Evolutionary conservation across 2,113 vertebrate genomes (phyloP).

Genomic region (Nibea albiflora): DNA sequence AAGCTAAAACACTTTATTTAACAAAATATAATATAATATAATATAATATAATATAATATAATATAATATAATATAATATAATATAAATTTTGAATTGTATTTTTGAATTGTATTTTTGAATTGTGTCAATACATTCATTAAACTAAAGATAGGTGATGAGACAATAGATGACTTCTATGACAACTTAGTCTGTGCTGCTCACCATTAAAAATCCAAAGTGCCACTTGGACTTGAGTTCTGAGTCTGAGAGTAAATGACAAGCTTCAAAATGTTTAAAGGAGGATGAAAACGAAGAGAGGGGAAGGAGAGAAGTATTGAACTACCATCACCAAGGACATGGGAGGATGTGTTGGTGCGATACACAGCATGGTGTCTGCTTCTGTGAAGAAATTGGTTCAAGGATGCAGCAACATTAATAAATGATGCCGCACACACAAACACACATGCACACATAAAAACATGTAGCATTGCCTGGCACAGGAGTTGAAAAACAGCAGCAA

Average conservation of each 20-base stretch:
- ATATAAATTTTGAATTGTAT: too few relatives aligned
- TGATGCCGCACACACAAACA: constrained; percentile 46
- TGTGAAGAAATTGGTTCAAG: constrained; percentile 67
- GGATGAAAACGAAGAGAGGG: background rate
- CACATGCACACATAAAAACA: constrained; percentile 27
- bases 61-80: too few relatives aligned
- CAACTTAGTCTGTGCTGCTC: background rate
- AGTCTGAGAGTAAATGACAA: constrained; percentile 9
- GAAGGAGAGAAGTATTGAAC: constrained; percentile 45
- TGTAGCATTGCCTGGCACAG: constrained; percentile 5
- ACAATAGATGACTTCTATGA: background rate
- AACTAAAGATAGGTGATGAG: background rate
- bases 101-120: too few relatives aligned
- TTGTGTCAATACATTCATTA: background rate
- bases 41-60: too few relatives aligned
- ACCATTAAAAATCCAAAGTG: background rate
- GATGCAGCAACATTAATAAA: constrained; percentile 69
- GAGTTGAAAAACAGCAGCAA: constrained; percentile 32
- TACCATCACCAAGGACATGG: constrained; percentile 52
- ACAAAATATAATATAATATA: too few relatives aligned
- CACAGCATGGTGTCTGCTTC: constrained; percentile 52
- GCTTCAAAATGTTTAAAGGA: constrained; percentile 6
- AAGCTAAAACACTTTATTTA: too few relatives aligned
- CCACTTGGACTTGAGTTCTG: background rate
- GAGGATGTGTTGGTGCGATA: constrained; percentile 35